Evolutionary conservation across 2,888 invertebrate genomes (phyloP), one percentile per base, ranked within the genome.

Genomic region (Drosophila kambysellisi): DNA sequence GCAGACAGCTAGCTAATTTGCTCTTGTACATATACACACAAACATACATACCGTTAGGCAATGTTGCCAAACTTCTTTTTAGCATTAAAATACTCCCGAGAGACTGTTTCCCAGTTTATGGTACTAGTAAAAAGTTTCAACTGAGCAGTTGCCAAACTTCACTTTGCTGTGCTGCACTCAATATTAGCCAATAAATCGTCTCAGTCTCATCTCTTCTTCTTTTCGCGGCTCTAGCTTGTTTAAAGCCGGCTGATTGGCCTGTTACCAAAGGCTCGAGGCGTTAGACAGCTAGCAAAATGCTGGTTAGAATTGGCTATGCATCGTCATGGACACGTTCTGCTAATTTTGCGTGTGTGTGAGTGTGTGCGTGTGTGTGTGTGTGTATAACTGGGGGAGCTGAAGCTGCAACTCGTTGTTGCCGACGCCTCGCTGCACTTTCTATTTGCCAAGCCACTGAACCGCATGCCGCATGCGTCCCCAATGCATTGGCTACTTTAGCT

Each of bases 401-500:
- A 63, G 65, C 76, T 63, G 39, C n/a, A 60, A 69, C 46, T 46
- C 8, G 68, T 50, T 61, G 48, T 50, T 46, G 65, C 54, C 51
- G 67, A 60, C 53, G 73, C 63, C 73, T 81, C 77, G 82, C 66
- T 85, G 85, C 88, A 86, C 80, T 85, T 86, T 85, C 86, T 82
- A 86, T 83, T 87, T 82, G 82, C 73, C 79, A 73, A 82, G 76
- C 79, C 83, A 86, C 68, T 80, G 88, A 82, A 78, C 75, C 77
- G 85, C 66, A 66, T 59, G 57, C 50, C 37, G 50, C 50, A 62
- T 48, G n/a, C 62, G 74, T 81, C 76, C 83, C 78, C 73, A 71
- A 72, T 77, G 83, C 83, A 79, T 73, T 81, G 82, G 82, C 84
- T 86, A 88, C 87, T 88, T 86, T 82, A 82, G 79, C 84, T 86